These are phyloP conservation scores for Dipodomys ordii DNA, from an alignment of 2,113 vertebrate genomes.

Conservation along the genomic window DNA sequence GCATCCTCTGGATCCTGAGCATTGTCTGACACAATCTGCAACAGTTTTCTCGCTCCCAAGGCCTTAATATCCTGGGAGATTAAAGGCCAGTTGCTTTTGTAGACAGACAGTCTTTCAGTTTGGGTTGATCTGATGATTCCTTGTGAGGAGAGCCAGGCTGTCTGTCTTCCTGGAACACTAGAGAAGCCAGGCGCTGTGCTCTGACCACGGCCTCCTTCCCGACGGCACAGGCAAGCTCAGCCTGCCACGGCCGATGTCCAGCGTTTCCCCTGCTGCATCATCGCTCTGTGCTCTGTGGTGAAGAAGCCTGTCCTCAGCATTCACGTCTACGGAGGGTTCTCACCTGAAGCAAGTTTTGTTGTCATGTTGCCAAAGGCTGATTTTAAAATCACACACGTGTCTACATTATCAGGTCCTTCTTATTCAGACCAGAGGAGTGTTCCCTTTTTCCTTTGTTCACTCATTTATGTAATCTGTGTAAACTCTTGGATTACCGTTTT, in stretches of 20 bases:
- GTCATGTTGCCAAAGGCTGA: neutral
- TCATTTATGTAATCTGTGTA: neutral
- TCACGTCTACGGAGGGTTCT: neutral
- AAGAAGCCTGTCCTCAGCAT: too few species aligned
- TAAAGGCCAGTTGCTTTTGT: neutral
- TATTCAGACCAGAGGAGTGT: too few species aligned
- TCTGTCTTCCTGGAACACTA: neutral
- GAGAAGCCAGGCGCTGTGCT: neutral
- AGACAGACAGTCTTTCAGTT: neutral
- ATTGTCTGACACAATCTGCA: neutral
- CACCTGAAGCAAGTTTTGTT: neutral
- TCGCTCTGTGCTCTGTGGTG: too few species aligned
- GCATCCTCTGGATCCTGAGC: neutral
- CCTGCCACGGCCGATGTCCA: too few species aligned
- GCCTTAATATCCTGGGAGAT: neutral
- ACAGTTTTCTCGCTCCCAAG: neutral
- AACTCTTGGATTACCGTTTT: neutral
- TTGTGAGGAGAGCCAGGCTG: accelerated
- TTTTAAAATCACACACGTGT: neutral
- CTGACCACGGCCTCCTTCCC: too few species aligned
- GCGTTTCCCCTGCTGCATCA: too few species aligned
- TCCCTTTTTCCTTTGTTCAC: neutral
- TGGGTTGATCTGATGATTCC: neutral
- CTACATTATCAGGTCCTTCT: neutral
- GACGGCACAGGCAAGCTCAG: too few species aligned